Percentiles rank a stretch among this genome's conserved stretches.
Conservation (phyloP, 2,113 vertebrate species). For the Caranx ignobilis region DNA sequence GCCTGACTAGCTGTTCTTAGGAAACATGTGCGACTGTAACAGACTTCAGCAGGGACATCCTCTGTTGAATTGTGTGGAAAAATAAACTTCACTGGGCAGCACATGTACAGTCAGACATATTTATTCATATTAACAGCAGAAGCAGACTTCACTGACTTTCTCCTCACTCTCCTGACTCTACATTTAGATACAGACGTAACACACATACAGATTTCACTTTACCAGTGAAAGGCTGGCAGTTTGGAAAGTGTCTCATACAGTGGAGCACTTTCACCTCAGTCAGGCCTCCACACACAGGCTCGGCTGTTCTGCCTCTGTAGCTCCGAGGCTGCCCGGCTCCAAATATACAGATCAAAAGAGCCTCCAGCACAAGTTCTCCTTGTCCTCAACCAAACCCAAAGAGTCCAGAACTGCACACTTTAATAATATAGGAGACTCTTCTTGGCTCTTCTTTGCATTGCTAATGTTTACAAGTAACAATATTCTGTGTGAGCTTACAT, state of each 20-base stretch:
- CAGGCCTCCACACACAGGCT: constrained; percentile 60
- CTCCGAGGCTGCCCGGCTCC: constrained; percentile 44
- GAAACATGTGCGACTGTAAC: neutral
- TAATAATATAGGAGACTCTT: neutral
- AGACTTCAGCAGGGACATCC: neutral
- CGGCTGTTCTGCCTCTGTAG: constrained; percentile 66
- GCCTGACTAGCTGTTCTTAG: neutral
- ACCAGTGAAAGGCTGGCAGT: constrained; percentile 38
- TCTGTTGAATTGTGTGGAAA: neutral
- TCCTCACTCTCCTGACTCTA: constrained; percentile 15
- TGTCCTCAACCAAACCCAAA: constrained; percentile 45
- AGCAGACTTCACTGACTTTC: constrained; percentile 24
- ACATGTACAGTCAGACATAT: neutral
- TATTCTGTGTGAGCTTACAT: constrained; percentile 13
- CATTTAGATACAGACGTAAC: constrained; percentile 45
- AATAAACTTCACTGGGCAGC: neutral
- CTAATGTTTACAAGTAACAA: constrained; percentile 59
- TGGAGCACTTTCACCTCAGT: constrained; percentile 56
- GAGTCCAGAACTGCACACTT: constrained; percentile 19
- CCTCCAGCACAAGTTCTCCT: constrained; percentile 72
- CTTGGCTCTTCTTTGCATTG: constrained; percentile 56
- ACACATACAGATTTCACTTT: constrained; percentile 41
- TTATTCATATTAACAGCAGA: constrained; percentile 48
- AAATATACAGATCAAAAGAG: constrained; percentile 69
- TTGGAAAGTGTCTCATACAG: constrained; percentile 58